Percentiles rank a stretch among this genome's conserved stretches.
phyloP scores from a whole-genome alignment of 1,140 invertebrate genomes.

The Proales similis region DNA sequence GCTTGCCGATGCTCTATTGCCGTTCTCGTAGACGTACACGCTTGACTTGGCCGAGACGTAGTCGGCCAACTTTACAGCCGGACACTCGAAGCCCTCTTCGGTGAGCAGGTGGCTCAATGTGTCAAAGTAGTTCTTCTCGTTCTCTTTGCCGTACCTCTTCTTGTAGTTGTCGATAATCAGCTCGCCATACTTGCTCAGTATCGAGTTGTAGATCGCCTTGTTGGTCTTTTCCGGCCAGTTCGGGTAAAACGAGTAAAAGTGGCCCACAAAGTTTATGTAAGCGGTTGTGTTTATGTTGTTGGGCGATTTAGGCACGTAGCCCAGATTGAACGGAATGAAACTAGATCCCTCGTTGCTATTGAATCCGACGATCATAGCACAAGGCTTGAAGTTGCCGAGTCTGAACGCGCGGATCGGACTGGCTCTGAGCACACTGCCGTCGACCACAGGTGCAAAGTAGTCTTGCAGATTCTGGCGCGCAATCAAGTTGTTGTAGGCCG shows the following conservation, averaged over 20 bases:
- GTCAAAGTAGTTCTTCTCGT: background rate
- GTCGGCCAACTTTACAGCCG: background rate
- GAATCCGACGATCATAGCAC: slow-evolving; percentile 1
- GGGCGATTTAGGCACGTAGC: background rate
- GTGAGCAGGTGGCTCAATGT: background rate
- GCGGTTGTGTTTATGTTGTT: background rate
- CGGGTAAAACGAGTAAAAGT: slow-evolving; percentile 22
- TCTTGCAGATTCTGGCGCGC: background rate
- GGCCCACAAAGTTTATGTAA: background rate
- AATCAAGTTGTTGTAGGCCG: background rate
- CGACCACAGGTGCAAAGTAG: slow-evolving; percentile 17
- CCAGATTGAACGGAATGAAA: background rate
- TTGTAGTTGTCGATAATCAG: background rate
- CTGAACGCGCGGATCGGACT: slow-evolving; percentile 23
- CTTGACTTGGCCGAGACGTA: background rate
- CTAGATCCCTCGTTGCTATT: background rate
- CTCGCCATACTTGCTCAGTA: background rate
- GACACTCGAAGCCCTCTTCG: background rate
- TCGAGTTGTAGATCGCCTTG: slow-evolving; percentile 10
- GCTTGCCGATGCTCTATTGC: background rate
- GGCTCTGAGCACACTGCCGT: background rate
- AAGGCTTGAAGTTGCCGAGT: slow-evolving; percentile 7
- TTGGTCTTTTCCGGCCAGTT: slow-evolving; percentile 10
- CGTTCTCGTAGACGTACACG: background rate
- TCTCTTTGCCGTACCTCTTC: background rate